Conservation (phyloP, 2,888 invertebrate species). For the Oconnorella tubifera region DNA sequence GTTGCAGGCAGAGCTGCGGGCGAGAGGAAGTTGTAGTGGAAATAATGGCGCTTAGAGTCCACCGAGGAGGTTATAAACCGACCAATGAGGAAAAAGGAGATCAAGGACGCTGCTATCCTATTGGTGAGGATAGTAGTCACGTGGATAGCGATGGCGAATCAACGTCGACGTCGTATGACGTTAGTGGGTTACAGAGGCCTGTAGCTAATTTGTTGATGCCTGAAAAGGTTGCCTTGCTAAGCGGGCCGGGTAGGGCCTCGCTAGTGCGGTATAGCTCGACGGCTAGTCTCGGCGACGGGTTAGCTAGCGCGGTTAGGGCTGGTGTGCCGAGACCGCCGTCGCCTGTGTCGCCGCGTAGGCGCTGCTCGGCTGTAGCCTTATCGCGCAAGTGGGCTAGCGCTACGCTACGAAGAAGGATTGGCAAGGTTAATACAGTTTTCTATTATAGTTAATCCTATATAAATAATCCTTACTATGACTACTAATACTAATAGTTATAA, state of each 20-base stretch:
- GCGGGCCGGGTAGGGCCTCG: background rate
- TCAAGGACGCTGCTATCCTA: conserved; percentile 35
- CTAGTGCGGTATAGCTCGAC: background rate
- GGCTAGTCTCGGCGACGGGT: background rate
- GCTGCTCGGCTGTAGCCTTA: background rate
- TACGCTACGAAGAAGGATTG: background rate
- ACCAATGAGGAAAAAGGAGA: conserved; percentile 54
- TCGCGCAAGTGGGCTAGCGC: conserved; percentile 21
- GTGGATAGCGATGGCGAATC: conserved; percentile 3
- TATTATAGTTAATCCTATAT: too few species aligned
- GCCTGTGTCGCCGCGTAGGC: background rate
- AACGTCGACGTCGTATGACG: conserved; percentile 20
- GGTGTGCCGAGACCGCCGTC: background rate
- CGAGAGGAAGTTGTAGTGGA: conserved; percentile 29
- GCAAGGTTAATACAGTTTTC: background rate
- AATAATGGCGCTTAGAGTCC: conserved; percentile 79
- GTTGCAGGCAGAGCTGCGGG: conserved; percentile 66
- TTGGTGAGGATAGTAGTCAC: conserved; percentile 12
- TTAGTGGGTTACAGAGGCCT: conserved; percentile 32
- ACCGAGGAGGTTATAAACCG: conserved; percentile 77
- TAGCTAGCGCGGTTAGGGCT: background rate
- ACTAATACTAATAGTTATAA: too few species aligned
- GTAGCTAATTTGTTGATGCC: too few species aligned
- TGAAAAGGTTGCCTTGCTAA: conserved; percentile 38
- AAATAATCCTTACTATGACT: too few species aligned